A percentile compares a stretch with the other conserved stretches of the same genome.
Evolutionary conservation across 2,797 vertebrate species (phyloP).

Genomic region (Hemitrygon akajei): DNA sequence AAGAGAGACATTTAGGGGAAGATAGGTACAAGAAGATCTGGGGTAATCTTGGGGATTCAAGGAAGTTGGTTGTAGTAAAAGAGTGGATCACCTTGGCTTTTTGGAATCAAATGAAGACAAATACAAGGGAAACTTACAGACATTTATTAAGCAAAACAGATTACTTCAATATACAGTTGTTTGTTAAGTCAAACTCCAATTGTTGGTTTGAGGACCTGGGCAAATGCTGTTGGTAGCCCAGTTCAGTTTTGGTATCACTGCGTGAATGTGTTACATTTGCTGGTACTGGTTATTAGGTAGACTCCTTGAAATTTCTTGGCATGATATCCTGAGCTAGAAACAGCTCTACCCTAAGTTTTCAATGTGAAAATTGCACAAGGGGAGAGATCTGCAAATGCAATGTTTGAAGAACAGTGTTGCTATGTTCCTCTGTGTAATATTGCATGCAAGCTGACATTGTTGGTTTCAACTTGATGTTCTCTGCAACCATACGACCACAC

Average conservation of each 20-base stretch:
- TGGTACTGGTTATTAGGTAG: not conserved
- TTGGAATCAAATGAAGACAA: not conserved
- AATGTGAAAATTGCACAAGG: too few species aligned
- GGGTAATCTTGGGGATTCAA: not conserved
- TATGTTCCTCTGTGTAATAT: too few species aligned
- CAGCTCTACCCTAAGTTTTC: not conserved
- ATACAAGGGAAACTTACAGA: not conserved
- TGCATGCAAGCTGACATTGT: too few species aligned
- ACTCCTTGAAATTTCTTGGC: not conserved
- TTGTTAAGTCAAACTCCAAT: not conserved
- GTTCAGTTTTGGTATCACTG: not conserved
- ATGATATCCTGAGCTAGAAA: not conserved
- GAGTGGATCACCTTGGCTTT: not conserved
- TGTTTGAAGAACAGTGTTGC: too few species aligned
- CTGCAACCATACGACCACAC: too few species aligned
- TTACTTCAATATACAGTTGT: not conserved
- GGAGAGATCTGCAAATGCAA: too few species aligned
- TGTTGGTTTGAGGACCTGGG: not conserved
- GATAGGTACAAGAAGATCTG: not conserved
- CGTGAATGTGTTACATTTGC: not conserved
- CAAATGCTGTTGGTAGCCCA: not conserved
- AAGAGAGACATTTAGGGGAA: not conserved
- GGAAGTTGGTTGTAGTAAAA: not conserved
- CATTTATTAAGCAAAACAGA: not conserved
- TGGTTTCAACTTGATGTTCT: too few species aligned